Evolutionary conservation across 2,888 invertebrate genomes (phyloP).

Genomic region (Lochmaea capreae): DNA sequence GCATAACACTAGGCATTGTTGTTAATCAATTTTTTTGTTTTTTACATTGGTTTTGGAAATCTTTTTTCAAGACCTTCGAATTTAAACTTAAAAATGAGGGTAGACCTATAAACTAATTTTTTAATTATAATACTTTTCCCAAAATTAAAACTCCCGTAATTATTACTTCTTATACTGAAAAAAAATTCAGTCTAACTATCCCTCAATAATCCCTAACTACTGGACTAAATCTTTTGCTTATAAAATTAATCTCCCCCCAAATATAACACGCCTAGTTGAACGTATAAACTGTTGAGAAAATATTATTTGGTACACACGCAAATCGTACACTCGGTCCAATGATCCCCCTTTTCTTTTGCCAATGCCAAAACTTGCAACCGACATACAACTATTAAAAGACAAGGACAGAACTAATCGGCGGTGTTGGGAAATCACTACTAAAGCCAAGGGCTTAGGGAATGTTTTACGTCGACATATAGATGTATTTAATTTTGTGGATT

Average conservation of each 20-base stretch:
- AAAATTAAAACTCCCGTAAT: too few species aligned
- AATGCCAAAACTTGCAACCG: constrained; percentile 39
- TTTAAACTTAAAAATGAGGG: too few species aligned
- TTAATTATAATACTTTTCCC: too few species aligned
- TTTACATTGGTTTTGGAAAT: too few species aligned
- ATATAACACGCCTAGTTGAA: constrained; percentile 33
- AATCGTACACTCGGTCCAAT: constrained; percentile 33
- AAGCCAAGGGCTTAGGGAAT: not conserved
- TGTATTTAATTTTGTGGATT: not conserved
- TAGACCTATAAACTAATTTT: too few species aligned
- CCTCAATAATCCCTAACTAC: not conserved
- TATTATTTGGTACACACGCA: constrained; percentile 42
- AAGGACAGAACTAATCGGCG: constrained; percentile 30
- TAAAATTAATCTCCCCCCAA: constrained; percentile 35
- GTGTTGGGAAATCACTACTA: constrained; percentile 1
- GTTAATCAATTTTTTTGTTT: too few species aligned
- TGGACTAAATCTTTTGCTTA: constrained; percentile 25
- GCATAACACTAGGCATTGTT: too few species aligned
- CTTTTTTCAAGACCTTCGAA: too few species aligned
- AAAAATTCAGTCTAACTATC: not conserved
- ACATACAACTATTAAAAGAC: constrained; percentile 29
- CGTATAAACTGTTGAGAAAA: constrained; percentile 39
- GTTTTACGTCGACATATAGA: not conserved
- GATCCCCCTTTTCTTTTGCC: constrained; percentile 36
- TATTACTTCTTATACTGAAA: too few species aligned